Conservation (phyloP, 2,113 vertebrate species). For the Sclerurus mexicanus region DNA sequence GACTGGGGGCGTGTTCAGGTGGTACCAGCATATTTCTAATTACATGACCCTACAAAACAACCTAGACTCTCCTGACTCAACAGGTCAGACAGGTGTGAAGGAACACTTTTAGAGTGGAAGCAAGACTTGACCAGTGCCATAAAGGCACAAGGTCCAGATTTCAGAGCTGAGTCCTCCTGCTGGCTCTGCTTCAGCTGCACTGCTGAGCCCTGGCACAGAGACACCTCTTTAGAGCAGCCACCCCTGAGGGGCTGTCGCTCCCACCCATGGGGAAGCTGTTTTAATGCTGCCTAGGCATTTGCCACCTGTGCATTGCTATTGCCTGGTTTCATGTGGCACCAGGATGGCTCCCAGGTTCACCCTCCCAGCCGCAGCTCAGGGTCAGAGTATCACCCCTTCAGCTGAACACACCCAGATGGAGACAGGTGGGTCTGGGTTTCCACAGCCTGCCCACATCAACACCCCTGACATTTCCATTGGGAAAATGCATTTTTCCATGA, state of each 20-base stretch:
- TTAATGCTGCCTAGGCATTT: neutral
- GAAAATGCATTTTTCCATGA: neutral
- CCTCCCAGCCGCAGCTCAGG: rapidly evolving
- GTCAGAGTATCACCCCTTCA: neutral
- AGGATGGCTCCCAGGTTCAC: neutral
- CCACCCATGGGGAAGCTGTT: neutral
- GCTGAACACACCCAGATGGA: neutral
- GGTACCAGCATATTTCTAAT: neutral
- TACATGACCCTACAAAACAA: neutral
- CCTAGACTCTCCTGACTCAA: neutral
- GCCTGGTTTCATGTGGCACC: neutral
- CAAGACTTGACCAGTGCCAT: neutral
- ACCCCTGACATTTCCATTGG: neutral
- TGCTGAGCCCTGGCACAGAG: neutral
- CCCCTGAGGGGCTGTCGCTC: neutral
- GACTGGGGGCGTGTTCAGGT: neutral
- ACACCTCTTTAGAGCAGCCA: neutral
- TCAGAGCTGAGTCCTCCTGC: neutral
- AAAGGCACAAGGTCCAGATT: neutral
- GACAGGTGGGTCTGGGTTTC: neutral
- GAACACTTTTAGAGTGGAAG: neutral
- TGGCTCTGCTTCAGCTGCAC: neutral
- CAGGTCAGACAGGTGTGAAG: neutral
- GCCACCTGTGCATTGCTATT: rapidly evolving
- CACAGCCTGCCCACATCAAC: neutral